Conservation (phyloP, 2,113 vertebrate genomes). For the Genyomyrus donnyi region DNA sequence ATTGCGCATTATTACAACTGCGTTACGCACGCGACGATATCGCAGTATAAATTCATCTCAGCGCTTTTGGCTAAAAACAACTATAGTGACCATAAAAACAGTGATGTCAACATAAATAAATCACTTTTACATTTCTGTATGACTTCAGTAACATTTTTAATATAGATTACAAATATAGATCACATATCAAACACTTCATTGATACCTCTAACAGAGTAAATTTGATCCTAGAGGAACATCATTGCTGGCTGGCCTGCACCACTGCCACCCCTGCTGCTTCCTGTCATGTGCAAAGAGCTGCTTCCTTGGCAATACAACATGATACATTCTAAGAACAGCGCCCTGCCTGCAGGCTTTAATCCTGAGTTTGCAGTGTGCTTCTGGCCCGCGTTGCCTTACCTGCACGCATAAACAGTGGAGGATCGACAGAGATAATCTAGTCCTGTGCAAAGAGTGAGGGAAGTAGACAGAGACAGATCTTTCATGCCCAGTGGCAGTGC, state of each 20-base stretch:
- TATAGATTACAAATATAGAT: background rate
- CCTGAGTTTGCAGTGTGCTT: constrained; percentile 11
- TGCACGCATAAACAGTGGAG: background rate
- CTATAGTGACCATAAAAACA: background rate
- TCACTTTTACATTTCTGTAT: background rate
- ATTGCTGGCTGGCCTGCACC: background rate
- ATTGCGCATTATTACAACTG: background rate
- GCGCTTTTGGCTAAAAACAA: background rate
- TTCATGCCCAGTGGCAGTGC: background rate
- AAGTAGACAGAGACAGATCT: background rate
- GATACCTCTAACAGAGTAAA: background rate
- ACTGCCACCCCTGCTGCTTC: background rate
- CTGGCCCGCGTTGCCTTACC: background rate
- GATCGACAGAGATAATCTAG: background rate
- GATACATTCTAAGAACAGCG: background rate
- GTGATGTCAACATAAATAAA: background rate
- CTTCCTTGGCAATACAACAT: constrained; percentile 3
- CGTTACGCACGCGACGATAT: background rate
- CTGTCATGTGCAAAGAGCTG: constrained; percentile 5
- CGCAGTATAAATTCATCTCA: background rate
- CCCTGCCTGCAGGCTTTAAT: background rate
- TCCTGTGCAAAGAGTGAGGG: background rate
- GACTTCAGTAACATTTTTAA: background rate
- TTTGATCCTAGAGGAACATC: background rate
- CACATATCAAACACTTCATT: constrained; percentile 5